These are phyloP conservation scores for Nematopogon swammerdamellus DNA, from an alignment of 2,888 invertebrate species.

Conservation along the genomic window DNA sequence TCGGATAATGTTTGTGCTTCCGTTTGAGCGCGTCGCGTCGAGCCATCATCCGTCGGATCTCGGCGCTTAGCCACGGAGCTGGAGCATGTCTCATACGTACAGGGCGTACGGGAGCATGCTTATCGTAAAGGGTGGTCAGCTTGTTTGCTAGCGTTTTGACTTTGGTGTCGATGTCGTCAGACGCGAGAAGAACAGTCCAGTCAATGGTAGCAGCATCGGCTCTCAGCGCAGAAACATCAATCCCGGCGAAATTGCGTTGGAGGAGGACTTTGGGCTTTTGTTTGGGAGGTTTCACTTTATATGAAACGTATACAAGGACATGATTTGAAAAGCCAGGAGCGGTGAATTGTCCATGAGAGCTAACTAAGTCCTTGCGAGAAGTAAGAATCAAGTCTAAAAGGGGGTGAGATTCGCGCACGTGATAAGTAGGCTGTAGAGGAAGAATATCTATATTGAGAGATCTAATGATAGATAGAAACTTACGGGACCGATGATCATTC, in stretches of 20 bases:
- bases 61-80: too few species aligned
- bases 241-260: conserved; percentile 7
- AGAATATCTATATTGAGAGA: conserved; percentile 7
- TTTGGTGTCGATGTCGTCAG: conserved; percentile 2
- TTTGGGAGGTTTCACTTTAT: conserved; percentile 9
- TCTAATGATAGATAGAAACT: conserved; percentile 5
- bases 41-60: too few species aligned
- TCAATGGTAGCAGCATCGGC: conserved; percentile 5
- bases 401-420: conserved; percentile 5
- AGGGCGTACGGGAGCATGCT: too few species aligned
- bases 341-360: background rate
- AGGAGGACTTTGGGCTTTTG: conserved; percentile 6
- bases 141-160: too few species aligned
- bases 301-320: conserved; percentile 8
- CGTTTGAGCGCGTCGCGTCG: too few species aligned
- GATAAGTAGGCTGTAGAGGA: conserved; percentile 5
- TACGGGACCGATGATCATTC: too few species aligned
- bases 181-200: conserved; percentile 4
- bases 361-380: background rate
- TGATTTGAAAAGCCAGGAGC: conserved; percentile 8
- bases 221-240: conserved; percentile 5
- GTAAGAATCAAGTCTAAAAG: background rate
- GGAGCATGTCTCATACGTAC: too few species aligned
- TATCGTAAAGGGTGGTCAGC: too few species aligned
- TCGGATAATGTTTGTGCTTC: too few species aligned